Base-by-base conservation (phyloP, 35 echinoderm and acorn worm species). In the Hemicentrotus pulcherrimus region DNA sequence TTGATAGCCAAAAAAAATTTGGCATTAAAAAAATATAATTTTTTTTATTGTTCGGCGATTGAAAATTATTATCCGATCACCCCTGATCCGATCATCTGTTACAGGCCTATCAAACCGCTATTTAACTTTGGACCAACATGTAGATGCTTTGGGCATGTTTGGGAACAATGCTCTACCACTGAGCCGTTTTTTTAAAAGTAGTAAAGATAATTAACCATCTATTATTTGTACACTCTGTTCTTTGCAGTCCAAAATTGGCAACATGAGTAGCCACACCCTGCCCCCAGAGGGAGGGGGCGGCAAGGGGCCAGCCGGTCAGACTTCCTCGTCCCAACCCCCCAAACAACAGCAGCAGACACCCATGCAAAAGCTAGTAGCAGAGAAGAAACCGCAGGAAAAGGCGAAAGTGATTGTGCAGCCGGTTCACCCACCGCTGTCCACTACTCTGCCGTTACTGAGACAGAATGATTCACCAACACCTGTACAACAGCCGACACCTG, bases 331-430 rank as follows among this genome's bases (percentile, higher is more conserved):
- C 48, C 45, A 86, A 92, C n/a, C 55, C 52, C 86, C 31, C 12
- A 31, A n/a, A 41, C 86, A 22, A 18, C 94, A 87, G 35, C 85
- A 47, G 89, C 78, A 86, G 86, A 19, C 32, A 32, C 94, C 8
- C 47, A 78, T 22, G 19, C 88, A 90, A 30, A 93, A 93, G 91
- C 71, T 33, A 0, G 65, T 61, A 28, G 30, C 94, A 28, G 94
- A 91, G 18, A 91, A 96, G 32, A 96, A 96, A 28, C 65, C 65
- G 6, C 92, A 94, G 46, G 94, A 94, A 13, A 94, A 45, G 35
- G 94, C 96, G 0, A 96, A 94, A 90, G 96, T 96, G 9, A 88
- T 96, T 9, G 96, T 96, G 13, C 96, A 96, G 87, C 96, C 96
- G 32, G 96, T 94, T 50, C 88, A 96, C 31, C 96, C 96, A 16